Evolutionary conservation across 2,888 invertebrate species (phyloP).

Genomic region (Julus scanicus): DNA sequence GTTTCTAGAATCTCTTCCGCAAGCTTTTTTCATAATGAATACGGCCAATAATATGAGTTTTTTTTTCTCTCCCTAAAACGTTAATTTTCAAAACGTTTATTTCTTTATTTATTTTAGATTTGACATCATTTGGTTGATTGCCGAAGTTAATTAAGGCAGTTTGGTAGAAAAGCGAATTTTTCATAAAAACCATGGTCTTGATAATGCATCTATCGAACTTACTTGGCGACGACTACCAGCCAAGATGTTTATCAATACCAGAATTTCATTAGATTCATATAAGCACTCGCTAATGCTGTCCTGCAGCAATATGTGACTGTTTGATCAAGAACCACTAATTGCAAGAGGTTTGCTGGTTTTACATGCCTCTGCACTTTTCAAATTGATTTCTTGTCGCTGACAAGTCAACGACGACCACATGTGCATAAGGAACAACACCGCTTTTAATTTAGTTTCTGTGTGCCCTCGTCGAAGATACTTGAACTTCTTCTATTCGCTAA

Average conservation of each 20-base stretch:
- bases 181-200: background rate
- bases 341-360: background rate
- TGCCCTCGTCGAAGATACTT: background rate
- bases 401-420: background rate
- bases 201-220: background rate
- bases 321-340: conserved; percentile 22
- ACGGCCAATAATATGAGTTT: no score
- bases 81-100: no score
- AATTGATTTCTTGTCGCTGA: conserved; percentile 11
- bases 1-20: background rate
- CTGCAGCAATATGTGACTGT: background rate
- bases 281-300: conserved; percentile 3
- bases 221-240: background rate
- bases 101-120: no score
- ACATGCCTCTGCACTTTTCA: conserved; percentile 2
- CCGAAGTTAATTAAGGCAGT: background rate
- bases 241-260: background rate
- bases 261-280: background rate
- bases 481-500: background rate
- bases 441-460: conserved; percentile 10
- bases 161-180: background rate
- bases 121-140: background rate
- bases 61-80: no score
- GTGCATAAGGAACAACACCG: background rate
- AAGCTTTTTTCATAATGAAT: no score